A percentile compares a stretch with the other conserved stretches of the same genome.
Evolutionary conservation across 92 coral and sea anemone species (phyloP).

Genomic region (Paramuricea clavata): DNA sequence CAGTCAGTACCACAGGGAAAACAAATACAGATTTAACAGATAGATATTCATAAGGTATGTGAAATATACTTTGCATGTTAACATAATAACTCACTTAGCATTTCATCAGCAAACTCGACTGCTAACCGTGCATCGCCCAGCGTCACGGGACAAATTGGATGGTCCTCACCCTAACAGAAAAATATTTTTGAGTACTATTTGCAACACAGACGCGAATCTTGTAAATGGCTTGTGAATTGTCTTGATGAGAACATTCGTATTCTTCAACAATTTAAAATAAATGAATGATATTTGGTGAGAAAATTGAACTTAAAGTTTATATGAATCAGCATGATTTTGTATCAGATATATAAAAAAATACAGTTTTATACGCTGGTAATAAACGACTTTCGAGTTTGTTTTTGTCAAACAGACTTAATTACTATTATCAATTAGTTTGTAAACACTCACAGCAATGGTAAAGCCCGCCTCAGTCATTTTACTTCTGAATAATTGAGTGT

Average conservation of each 20-base stretch:
- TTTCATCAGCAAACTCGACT: constrained; percentile 94
- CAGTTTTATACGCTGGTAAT: too few relatives aligned
- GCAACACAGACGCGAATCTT: too few relatives aligned
- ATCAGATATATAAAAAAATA: too few relatives aligned
- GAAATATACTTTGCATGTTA: neutral
- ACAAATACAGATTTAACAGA: neutral
- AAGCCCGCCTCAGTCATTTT: constrained; percentile 93
- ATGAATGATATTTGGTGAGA: too few relatives aligned
- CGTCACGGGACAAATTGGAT: constrained; percentile 94
- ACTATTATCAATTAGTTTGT: too few relatives aligned
- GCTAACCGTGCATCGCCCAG: constrained; percentile 95
- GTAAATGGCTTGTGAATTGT: too few relatives aligned
- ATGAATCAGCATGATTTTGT: too few relatives aligned
- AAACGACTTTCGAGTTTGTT: neutral
- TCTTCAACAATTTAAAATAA: too few relatives aligned
- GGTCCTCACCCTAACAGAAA: constrained; percentile 84
- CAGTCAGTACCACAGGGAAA: neutral
- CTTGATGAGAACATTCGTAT: too few relatives aligned
- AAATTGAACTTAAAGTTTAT: too few relatives aligned
- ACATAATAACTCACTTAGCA: constrained; percentile 82
- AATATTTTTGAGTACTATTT: too few relatives aligned
- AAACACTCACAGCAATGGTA: constrained; percentile 73
- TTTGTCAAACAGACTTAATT: too few relatives aligned
- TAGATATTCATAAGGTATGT: neutral
- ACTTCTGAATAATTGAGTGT: constrained; percentile 82